phyloP scores from a whole-genome alignment of 2,888 invertebrate species.

The Sphaeridia pumilis region DNA sequence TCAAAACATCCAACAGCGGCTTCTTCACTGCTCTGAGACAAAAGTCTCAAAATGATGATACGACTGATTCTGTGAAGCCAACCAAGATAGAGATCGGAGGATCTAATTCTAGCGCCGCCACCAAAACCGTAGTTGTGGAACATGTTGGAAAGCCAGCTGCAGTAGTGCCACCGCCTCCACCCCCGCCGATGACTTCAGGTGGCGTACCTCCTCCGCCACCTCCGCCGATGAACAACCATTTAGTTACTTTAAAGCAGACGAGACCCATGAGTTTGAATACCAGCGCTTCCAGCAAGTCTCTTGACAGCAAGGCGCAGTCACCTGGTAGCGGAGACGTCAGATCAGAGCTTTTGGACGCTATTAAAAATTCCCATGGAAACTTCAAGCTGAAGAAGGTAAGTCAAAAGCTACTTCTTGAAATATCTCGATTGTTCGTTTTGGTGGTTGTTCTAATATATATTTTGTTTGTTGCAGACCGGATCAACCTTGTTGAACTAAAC shows the following conservation, averaged over 20 bases:
- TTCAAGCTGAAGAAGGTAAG: slow-evolving; percentile 34
- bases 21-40: slow-evolving; percentile 9
- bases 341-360: slow-evolving; percentile 56
- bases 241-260: too few relatives aligned
- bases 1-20: slow-evolving; percentile 3
- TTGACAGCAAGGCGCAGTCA: slow-evolving; percentile 1
- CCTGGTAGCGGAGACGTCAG: slow-evolving; percentile 45
- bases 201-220: slow-evolving; percentile 26
- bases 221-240: slow-evolving; percentile 18
- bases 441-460: too few relatives aligned
- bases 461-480: not conserved
- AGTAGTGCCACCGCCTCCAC: not conserved
- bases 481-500: not conserved
- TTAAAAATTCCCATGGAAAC: slow-evolving; percentile 53
- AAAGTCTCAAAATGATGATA: not conserved
- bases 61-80: not conserved
- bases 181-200: not conserved
- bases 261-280: not conserved
- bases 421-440: too few relatives aligned
- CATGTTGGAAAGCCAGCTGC: not conserved
- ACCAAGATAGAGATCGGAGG: not conserved
- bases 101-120: not conserved
- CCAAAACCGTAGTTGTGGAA: slow-evolving; percentile 5
- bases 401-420: too few relatives aligned
- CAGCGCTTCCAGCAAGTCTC: not conserved